A percentile compares a stretch with the other conserved stretches of the same genome.
Evolutionary conservation across 2,113 vertebrate species (phyloP).

Genomic region (Muntiacus reevesi): DNA sequence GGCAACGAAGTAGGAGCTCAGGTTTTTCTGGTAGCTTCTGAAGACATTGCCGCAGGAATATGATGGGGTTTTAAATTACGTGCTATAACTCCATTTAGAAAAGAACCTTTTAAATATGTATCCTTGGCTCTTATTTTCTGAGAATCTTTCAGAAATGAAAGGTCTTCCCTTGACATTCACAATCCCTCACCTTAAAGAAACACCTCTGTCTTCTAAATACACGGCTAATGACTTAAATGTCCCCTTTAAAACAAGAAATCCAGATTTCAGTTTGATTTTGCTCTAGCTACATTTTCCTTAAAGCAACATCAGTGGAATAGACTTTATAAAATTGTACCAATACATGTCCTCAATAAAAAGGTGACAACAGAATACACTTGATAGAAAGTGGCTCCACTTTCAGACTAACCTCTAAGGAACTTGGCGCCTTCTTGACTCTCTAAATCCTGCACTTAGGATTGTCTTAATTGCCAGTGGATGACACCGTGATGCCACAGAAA

Average conservation of each 20-base stretch:
- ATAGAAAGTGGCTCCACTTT: constrained; percentile 54
- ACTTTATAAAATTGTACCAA: not conserved
- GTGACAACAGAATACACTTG: constrained; percentile 51
- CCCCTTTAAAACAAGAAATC: constrained; percentile 6
- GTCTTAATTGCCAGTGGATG: constrained; percentile 59
- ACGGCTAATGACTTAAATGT: constrained; percentile 40
- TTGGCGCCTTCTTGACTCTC: constrained; percentile 64
- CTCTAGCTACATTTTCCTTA: not conserved
- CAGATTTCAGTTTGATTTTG: constrained; percentile 11
- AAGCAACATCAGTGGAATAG: not conserved
- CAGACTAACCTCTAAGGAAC: constrained; percentile 40
- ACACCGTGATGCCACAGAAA: constrained; percentile 35
- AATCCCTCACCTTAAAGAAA: constrained; percentile 12
- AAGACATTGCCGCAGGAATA: constrained; percentile 29
- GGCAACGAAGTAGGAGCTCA: not conserved
- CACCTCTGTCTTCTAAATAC: constrained; percentile 10
- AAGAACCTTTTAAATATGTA: constrained; percentile 30
- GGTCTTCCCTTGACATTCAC: constrained; percentile 34
- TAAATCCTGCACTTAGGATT: constrained; percentile 1
- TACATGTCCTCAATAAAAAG: constrained; percentile 39
- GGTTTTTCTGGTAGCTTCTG: constrained; percentile 29
- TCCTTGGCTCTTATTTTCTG: not conserved
- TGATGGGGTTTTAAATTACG: constrained; percentile 46
- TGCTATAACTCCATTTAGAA: constrained; percentile 51
- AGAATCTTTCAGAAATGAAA: constrained; percentile 23